Evolutionary conservation across 1,140 invertebrate species (phyloP).

Genomic region (Sinella curviseta): DNA sequence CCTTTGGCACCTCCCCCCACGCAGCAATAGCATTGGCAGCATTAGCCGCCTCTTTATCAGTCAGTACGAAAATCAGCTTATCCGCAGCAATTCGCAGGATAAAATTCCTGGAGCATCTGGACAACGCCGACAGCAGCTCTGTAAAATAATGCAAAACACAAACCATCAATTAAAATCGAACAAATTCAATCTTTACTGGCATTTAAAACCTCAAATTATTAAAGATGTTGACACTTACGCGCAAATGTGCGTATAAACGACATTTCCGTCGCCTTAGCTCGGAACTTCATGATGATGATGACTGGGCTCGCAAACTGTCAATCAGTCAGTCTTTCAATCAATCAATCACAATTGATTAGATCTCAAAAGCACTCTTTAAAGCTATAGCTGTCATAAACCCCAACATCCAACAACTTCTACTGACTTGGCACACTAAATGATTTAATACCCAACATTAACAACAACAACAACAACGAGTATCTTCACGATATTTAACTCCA

Average conservation of each 20-base stretch:
- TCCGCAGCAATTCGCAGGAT: neutral
- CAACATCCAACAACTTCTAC: too few relatives aligned
- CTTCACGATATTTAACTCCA: too few relatives aligned
- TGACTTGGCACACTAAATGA: too few relatives aligned
- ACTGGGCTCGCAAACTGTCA: too few relatives aligned
- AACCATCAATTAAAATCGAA: neutral
- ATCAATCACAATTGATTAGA: too few relatives aligned
- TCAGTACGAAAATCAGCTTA: neutral
- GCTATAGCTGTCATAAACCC: too few relatives aligned
- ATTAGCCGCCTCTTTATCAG: conserved; percentile 3
- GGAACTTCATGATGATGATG: conserved; percentile 13
- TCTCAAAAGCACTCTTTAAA: too few relatives aligned
- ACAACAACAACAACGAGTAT: too few relatives aligned
- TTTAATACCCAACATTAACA: too few relatives aligned
- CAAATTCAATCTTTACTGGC: neutral
- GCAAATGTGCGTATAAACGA: neutral
- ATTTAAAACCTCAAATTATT: neutral
- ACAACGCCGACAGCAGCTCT: neutral
- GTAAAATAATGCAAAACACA: neutral
- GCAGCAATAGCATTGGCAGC: neutral
- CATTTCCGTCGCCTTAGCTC: neutral
- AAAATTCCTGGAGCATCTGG: conserved; percentile 6
- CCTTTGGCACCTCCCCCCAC: conserved; percentile 10
- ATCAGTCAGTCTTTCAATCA: too few relatives aligned
- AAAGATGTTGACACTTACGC: neutral